These are phyloP conservation scores for Orthonychiurus folsomi DNA, from an alignment of 2,888 invertebrate species.

Conservation along the genomic window DNA sequence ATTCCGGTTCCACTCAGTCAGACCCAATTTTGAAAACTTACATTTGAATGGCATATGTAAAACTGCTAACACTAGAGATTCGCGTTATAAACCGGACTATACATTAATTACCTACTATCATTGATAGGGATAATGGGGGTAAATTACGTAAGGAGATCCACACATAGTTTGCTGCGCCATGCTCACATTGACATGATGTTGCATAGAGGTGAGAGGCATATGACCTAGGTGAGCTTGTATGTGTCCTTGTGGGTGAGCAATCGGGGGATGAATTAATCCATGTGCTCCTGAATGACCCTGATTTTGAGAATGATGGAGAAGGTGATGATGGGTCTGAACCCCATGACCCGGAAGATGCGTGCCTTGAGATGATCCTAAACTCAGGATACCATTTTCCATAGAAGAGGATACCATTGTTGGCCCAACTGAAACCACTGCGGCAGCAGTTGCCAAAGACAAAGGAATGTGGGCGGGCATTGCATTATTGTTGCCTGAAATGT, in stretches of 20 bases:
- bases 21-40: too few species aligned
- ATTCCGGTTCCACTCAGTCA: too few species aligned
- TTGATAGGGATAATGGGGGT: conserved; percentile 20
- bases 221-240: conserved; percentile 17
- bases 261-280: not conserved
- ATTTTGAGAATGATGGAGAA: conserved; percentile 2
- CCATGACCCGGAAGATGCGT: conserved; percentile 1
- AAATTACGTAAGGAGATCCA: conserved; percentile 17
- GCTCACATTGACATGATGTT: conserved; percentile 16
- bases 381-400: conserved; percentile 3
- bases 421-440: not conserved
- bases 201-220: conserved; percentile 14
- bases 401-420: not conserved
- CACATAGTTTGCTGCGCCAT: conserved; percentile 15
- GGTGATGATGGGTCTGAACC: conserved; percentile 11
- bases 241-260: conserved; percentile 13
- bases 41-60: too few species aligned
- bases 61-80: too few species aligned
- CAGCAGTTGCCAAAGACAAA: conserved; percentile 3
- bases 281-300: not conserved
- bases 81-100: too few species aligned
- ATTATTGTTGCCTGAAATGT: not conserved
- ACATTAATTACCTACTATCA: conserved; percentile 2
- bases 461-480: conserved; percentile 1
- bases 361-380: not conserved